Conservation (phyloP, 2,797 vertebrate genomes). For the Anolis apletophallus region DNA sequence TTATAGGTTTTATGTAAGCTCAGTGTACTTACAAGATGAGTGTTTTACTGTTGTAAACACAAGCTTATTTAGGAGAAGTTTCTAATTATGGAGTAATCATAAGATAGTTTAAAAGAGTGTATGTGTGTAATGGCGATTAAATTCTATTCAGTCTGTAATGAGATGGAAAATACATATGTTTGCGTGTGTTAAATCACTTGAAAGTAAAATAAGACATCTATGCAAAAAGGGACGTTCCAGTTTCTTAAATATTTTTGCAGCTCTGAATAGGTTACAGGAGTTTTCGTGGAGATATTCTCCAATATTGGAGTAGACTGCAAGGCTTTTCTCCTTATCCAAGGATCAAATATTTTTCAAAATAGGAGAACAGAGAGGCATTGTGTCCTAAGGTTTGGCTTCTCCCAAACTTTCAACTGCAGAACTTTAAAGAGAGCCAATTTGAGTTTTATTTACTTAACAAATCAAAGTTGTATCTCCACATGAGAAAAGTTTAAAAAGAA, state of each 20-base stretch:
- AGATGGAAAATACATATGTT: neutral
- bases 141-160: neutral
- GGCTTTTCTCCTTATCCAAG: neutral
- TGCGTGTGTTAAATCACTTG: neutral
- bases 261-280: neutral
- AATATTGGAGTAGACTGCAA: slow-evolving; percentile 3
- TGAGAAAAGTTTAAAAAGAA: neutral
- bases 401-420: neutral
- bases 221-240: neutral
- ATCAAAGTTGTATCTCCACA: neutral
- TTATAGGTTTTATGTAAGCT: neutral
- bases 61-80: neutral
- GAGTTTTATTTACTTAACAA: neutral
- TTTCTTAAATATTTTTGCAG: slow-evolving; percentile 22
- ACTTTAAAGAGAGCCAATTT: neutral
- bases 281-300: slow-evolving; percentile 24
- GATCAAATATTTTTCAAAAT: neutral
- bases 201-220: neutral
- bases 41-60: neutral
- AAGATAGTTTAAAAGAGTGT: neutral
- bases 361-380: neutral
- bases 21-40: neutral
- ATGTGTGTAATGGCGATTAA: neutral
- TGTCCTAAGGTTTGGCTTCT: neutral
- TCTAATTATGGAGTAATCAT: neutral